A percentile compares a stretch with the other conserved stretches of the same genome.
Conservation (phyloP, 2,113 vertebrate genomes). For the Baryphthengus martii region DNA sequence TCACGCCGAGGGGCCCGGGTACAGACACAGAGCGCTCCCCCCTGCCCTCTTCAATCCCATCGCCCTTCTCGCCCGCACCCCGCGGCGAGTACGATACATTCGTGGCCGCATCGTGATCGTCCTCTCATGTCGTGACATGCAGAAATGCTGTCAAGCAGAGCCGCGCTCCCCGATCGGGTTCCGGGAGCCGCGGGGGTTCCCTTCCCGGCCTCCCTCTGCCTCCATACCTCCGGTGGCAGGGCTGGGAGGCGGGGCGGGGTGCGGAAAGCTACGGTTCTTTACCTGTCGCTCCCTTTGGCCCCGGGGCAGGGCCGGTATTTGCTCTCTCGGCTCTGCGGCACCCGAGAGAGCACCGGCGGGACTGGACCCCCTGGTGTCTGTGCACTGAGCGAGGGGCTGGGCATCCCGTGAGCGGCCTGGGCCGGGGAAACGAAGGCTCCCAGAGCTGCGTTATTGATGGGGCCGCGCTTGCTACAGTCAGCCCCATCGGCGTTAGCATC, state of each 20-base stretch:
- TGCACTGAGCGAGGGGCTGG: background rate
- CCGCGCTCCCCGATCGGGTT: too few species aligned
- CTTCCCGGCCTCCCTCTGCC: background rate
- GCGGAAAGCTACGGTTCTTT: background rate
- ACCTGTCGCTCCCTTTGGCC: background rate
- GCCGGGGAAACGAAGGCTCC: background rate
- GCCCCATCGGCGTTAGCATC: background rate
- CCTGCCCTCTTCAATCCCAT: background rate
- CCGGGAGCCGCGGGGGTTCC: background rate
- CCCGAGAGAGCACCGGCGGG: background rate
- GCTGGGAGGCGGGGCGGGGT: background rate
- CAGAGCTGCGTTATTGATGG: background rate
- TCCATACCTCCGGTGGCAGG: background rate
- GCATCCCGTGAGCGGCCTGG: background rate
- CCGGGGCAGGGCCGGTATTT: background rate
- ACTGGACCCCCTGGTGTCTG: accelerated
- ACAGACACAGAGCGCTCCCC: background rate
- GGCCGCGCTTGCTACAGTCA: background rate
- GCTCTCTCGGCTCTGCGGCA: background rate
- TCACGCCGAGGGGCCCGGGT: background rate
- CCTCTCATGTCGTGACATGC: background rate
- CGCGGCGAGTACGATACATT: background rate
- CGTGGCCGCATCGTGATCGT: background rate
- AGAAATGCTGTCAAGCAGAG: background rate
- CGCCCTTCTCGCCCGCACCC: accelerated